A percentile compares a stretch with the other conserved stretches of the same genome.
Conservation (phyloP, 2,113 vertebrate species). For the Scophthalmus maximus region DNA sequence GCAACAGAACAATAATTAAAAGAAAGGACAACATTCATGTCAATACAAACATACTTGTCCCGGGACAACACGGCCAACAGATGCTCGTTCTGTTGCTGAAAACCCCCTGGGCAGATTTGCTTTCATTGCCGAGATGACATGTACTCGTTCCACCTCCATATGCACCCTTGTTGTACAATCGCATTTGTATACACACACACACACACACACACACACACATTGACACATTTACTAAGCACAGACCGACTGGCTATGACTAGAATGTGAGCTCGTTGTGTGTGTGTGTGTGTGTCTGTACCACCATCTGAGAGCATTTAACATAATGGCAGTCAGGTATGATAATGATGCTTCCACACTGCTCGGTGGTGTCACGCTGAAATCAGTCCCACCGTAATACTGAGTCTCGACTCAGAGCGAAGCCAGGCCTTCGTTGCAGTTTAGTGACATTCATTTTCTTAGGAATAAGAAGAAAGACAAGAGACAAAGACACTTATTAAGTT, state of each 20-base stretch:
- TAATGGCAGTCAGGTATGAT: constrained; percentile 73
- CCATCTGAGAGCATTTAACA: constrained; percentile 67
- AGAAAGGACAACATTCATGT: too few species aligned
- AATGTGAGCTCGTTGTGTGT: constrained; percentile 8
- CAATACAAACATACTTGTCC: too few species aligned
- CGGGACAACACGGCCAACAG: constrained; percentile 30
- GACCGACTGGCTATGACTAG: constrained; percentile 33
- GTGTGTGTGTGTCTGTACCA: constrained; percentile 12
- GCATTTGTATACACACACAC: constrained; percentile 18
- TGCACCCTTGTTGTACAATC: constrained; percentile 5
- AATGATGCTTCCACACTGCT: constrained; percentile 55
- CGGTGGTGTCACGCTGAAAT: constrained; percentile 42
- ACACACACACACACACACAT: constrained; percentile 15
- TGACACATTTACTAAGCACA: constrained; percentile 13
- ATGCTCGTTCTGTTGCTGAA: constrained; percentile 37
- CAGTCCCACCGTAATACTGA: constrained; percentile 10
- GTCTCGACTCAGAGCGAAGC: constrained; percentile 13
- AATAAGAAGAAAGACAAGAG: background rate
- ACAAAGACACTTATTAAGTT: background rate
- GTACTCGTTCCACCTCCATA: constrained; percentile 32
- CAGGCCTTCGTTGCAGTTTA: background rate
- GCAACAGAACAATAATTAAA: too few species aligned
- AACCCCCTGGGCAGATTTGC: constrained; percentile 36
- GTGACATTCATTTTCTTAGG: background rate
- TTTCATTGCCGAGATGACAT: constrained; percentile 33